Evolutionary conservation across 2,797 vertebrate species (phyloP).

Genomic region (Pangasius macronema): DNA sequence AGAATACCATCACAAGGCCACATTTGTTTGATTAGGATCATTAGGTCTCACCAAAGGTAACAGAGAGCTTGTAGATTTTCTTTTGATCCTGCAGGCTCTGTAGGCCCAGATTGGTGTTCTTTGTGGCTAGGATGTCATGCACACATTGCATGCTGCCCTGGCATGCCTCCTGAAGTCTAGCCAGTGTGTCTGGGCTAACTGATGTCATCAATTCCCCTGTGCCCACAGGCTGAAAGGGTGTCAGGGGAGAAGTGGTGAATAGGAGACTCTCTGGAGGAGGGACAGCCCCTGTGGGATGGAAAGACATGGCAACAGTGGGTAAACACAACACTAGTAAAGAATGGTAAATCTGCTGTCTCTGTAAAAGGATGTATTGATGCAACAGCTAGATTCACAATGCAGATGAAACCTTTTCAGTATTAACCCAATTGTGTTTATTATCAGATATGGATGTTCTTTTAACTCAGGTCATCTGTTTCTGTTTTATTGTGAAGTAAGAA

Average conservation of each 20-base stretch:
- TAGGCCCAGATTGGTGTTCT: constrained; percentile 65
- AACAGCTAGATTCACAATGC: background rate
- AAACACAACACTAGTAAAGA: constrained; percentile 6
- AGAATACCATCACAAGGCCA: background rate
- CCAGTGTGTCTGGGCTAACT: constrained; percentile 60
- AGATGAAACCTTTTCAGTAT: background rate
- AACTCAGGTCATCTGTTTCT: background rate
- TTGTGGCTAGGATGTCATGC: constrained; percentile 72
- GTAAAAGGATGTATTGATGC: background rate
- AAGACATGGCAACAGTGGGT: background rate
- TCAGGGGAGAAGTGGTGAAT: constrained; percentile 60
- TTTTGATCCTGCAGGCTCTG: constrained; percentile 65
- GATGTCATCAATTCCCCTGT: constrained; percentile 62
- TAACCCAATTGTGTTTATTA: background rate
- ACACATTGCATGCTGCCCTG: constrained; percentile 69
- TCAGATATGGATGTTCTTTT: too few relatives aligned
- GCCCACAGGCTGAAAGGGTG: constrained; percentile 56
- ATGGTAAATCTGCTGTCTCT: background rate
- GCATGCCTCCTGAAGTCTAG: constrained; percentile 65
- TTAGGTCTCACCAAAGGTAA: constrained; percentile 68
- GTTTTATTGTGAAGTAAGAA: background rate
- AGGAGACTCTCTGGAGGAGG: constrained; percentile 80
- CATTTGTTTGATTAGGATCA: background rate
- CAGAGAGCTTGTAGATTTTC: constrained; percentile 59
- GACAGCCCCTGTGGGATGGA: constrained; percentile 72